phyloP scores from a whole-genome alignment of 2,797 vertebrate species.

The Enteromius viviparus region DNA sequence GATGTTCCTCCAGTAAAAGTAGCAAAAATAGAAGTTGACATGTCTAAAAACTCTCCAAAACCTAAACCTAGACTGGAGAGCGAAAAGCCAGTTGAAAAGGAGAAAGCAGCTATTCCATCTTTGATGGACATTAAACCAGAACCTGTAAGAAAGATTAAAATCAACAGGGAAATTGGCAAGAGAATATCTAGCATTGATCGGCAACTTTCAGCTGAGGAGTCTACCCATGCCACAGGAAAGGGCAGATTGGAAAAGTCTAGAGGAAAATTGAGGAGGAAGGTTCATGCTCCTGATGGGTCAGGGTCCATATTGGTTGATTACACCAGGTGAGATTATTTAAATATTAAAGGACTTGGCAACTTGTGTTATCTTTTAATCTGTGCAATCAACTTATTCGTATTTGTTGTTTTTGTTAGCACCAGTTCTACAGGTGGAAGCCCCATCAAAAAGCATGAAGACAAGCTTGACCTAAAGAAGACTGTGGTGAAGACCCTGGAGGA shows the following conservation, averaged over 20 bases:
- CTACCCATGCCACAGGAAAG: conserved; percentile 75
- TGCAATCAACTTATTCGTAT: conserved; percentile 2
- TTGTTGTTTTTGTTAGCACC: conserved; percentile 69
- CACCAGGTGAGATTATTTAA: conserved; percentile 79
- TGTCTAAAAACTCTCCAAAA: conserved; percentile 74
- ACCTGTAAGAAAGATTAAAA: conserved; percentile 92
- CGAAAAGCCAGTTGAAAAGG: conserved; percentile 66
- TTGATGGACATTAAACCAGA: conserved; percentile 78
- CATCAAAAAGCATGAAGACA: conserved; percentile 80
- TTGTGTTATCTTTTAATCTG: conserved; percentile 17
- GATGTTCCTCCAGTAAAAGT: conserved; percentile 71
- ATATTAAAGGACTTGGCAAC: not conserved
- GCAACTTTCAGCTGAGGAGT: conserved; percentile 69
- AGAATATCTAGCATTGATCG: conserved; percentile 76
- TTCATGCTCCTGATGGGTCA: conserved; percentile 71
- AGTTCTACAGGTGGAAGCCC: conserved; percentile 86
- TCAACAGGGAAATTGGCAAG: conserved; percentile 89
- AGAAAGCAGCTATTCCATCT: conserved; percentile 75
- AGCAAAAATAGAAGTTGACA: conserved; percentile 74
- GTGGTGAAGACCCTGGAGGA: conserved; percentile 86
- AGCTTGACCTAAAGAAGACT: conserved; percentile 77
- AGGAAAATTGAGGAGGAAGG: conserved; percentile 76
- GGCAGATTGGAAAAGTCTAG: conserved; percentile 77
- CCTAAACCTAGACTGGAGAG: conserved; percentile 74
- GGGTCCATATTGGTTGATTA: conserved; percentile 79